phyloP scores from a whole-genome alignment of 2,888 invertebrate species.

The Scaptomyza parva region DNA sequence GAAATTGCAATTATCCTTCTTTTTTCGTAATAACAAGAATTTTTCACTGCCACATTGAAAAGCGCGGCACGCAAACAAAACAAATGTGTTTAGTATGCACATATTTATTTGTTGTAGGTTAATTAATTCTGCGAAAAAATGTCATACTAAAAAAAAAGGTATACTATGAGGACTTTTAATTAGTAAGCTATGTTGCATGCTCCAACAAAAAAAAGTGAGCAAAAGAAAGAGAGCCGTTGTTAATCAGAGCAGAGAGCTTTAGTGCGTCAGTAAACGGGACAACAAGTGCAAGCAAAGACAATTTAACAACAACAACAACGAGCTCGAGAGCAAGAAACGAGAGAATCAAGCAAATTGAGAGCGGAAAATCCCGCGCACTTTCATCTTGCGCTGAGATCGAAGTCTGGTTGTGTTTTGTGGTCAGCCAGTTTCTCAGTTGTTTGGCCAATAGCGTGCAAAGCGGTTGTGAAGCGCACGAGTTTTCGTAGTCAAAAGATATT shows the following conservation, averaged over 20 bases:
- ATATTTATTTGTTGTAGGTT: not conserved
- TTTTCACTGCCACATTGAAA: constrained; percentile 11
- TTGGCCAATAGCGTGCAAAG: constrained; percentile 58
- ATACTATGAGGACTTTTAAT: constrained; percentile 6
- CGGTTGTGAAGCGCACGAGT: constrained; percentile 60
- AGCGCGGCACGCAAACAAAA: constrained; percentile 9
- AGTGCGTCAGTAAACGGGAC: constrained; percentile 21
- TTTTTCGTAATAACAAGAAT: constrained; percentile 23
- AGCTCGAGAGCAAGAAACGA: not conserved
- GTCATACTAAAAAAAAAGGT: constrained; percentile 6
- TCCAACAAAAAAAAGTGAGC: not conserved
- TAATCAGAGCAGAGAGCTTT: constrained; percentile 1
- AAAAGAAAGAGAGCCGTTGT: constrained; percentile 10
- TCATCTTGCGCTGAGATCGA: constrained; percentile 31
- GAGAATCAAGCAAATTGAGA: not conserved
- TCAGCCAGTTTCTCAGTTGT: constrained; percentile 46
- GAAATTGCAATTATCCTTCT: constrained; percentile 23
- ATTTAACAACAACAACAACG: too few species aligned
- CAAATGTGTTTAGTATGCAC: too few species aligned
- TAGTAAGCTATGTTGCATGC: constrained; percentile 23
- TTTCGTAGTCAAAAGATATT: constrained; percentile 36
- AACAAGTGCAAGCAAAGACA: constrained; percentile 4
- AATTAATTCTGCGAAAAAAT: not conserved
- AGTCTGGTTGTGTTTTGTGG: constrained; percentile 3
- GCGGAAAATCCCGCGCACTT: constrained; percentile 5